A percentile compares a stretch with the other conserved stretches of the same genome.
Evolutionary conservation across 2,888 invertebrate species (phyloP).

Genomic region (Volucella bombylans): DNA sequence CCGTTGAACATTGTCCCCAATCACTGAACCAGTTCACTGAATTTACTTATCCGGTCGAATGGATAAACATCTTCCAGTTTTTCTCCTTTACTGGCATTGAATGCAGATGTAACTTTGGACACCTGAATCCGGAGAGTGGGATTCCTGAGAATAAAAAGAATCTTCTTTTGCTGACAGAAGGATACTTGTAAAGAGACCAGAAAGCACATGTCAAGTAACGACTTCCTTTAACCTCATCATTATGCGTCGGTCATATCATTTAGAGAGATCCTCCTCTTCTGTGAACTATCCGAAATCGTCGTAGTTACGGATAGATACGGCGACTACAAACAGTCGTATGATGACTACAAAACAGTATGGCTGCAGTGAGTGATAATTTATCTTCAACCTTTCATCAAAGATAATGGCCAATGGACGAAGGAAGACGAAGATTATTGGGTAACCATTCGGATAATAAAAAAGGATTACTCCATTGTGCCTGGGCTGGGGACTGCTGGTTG

Average conservation of each 20-base stretch:
- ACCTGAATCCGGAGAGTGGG: conserved; percentile 5
- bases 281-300: conserved; percentile 59
- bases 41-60: conserved; percentile 70
- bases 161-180: not conserved
- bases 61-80: conserved; percentile 57
- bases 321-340: conserved; percentile 51
- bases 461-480: conserved; percentile 50
- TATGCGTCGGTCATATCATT: conserved; percentile 59
- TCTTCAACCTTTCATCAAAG: conserved; percentile 57
- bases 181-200: not conserved
- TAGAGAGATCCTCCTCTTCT: conserved; percentile 17
- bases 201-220: conserved; percentile 49
- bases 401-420: conserved; percentile 21
- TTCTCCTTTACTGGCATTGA: not conserved
- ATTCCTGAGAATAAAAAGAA: not conserved
- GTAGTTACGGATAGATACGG: conserved; percentile 5
- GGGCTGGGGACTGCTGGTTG: not conserved
- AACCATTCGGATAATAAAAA: conserved; percentile 59
- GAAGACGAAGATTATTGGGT: conserved; percentile 36
- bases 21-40: conserved; percentile 68
- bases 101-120: conserved; percentile 47
- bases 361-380: conserved; percentile 54
- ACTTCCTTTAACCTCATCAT: conserved; percentile 50
- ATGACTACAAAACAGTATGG: not conserved
- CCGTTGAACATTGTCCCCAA: conserved; percentile 42